Conservation (phyloP, 2,888 invertebrate genomes). For the Phymatocera aterrima region DNA sequence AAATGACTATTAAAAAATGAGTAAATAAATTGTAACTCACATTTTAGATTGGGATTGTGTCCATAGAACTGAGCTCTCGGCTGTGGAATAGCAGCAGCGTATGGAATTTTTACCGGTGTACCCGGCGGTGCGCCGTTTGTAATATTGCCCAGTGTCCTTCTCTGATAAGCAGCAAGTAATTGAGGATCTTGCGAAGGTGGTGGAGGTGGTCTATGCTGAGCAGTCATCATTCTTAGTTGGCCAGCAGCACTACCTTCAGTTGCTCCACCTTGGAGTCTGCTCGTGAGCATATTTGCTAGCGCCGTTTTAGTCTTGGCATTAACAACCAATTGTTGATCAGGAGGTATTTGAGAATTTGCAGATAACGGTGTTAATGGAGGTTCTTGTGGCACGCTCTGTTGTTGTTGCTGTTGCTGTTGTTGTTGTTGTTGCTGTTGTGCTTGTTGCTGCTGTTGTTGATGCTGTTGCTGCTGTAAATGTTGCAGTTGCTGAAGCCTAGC, state of each 20-base stretch:
- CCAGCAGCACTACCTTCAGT: slow-evolving; percentile 76
- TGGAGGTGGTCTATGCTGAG: slow-evolving; percentile 84
- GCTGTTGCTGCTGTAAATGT: slow-evolving; percentile 79
- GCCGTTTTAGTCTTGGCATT: slow-evolving; percentile 96
- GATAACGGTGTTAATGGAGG: slow-evolving; percentile 62
- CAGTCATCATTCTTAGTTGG: slow-evolving; percentile 85
- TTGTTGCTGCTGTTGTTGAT: slow-evolving; percentile 81
- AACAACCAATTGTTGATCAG: slow-evolving; percentile 80
- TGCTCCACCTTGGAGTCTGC: slow-evolving; percentile 80
- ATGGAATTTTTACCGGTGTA: slow-evolving; percentile 70
- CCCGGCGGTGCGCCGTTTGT: slow-evolving; percentile 75
- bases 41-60: slow-evolving; percentile 93
- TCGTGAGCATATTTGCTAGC: slow-evolving; percentile 94
- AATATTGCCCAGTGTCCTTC: slow-evolving; percentile 77
- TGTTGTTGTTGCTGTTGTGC: slow-evolving; percentile 78
- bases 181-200: slow-evolving; percentile 74
- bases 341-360: slow-evolving; percentile 68
- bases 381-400: slow-evolving; percentile 72
- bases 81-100: slow-evolving; percentile 68
- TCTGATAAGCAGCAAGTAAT: slow-evolving; percentile 70
- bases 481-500: slow-evolving; percentile 77
- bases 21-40: slow-evolving; percentile 67
- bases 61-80: slow-evolving; percentile 91
- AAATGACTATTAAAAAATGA: slow-evolving; percentile 29
- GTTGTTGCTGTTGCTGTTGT: slow-evolving; percentile 79